These are phyloP conservation scores for Clarias batrachus DNA, from an alignment of 2,113 vertebrate species.

Conservation along the genomic window DNA sequence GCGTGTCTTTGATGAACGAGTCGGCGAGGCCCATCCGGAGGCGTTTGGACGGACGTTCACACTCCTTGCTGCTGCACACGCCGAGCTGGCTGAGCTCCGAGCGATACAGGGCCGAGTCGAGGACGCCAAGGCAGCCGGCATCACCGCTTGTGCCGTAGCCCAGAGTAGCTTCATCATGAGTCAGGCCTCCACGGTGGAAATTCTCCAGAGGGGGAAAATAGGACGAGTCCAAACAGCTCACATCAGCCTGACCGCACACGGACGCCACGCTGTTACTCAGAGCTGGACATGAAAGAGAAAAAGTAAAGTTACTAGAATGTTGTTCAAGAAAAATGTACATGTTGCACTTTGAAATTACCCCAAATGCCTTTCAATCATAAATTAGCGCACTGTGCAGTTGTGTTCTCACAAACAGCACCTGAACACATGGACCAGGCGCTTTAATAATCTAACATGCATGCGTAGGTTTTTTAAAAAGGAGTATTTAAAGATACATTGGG, in stretches of 20 bases:
- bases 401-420: too few relatives aligned
- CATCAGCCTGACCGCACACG: constrained; percentile 82
- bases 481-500: not conserved
- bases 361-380: too few relatives aligned
- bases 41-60: constrained; percentile 89
- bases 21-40: constrained; percentile 93
- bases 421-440: too few relatives aligned
- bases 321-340: too few relatives aligned
- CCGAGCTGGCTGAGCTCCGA: constrained; percentile 84
- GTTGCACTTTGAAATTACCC: too few relatives aligned
- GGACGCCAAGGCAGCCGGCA: constrained; percentile 91
- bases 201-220: constrained; percentile 84
- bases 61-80: constrained; percentile 84
- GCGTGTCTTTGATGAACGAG: constrained; percentile 88
- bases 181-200: constrained; percentile 83
- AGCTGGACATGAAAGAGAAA: constrained; percentile 70
- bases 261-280: constrained; percentile 88
- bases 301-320: not conserved
- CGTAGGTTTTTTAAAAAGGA: too few relatives aligned
- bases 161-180: constrained; percentile 82
- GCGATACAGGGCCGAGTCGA: constrained; percentile 92
- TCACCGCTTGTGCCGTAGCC: constrained; percentile 85
- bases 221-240: constrained; percentile 85
- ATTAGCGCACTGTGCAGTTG: too few relatives aligned
- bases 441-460: too few relatives aligned